These are phyloP conservation scores for Pseudomyrmex gracilis DNA, from an alignment of 1,140 invertebrate species.

Conservation along the genomic window DNA sequence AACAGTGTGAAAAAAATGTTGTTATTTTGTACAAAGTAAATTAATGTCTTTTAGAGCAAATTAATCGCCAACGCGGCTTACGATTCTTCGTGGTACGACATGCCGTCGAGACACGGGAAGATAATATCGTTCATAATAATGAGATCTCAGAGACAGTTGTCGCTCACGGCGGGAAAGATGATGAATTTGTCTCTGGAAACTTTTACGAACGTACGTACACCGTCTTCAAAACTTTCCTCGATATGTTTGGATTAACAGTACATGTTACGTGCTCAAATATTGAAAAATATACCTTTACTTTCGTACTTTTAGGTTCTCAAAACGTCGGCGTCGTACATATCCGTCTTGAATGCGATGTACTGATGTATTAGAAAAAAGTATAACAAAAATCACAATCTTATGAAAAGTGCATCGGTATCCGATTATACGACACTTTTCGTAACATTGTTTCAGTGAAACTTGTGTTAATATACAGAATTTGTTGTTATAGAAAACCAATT, in stretches of 20 bases:
- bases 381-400: neutral
- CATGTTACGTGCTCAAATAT: conserved; percentile 18
- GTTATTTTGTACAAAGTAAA: neutral
- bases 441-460: too few relatives aligned
- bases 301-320: conserved; percentile 46
- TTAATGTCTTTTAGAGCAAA: conserved; percentile 36
- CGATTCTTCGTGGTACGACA: conserved; percentile 47
- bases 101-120: conserved; percentile 39
- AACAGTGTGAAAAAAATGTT: neutral
- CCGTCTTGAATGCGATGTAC: conserved; percentile 58
- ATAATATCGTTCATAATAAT: conserved; percentile 50
- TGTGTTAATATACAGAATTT: too few relatives aligned
- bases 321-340: conserved; percentile 48
- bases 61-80: conserved; percentile 43
- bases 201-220: conserved; percentile 44
- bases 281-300: neutral
- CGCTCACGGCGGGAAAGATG: conserved; percentile 55
- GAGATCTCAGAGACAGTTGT: conserved; percentile 43
- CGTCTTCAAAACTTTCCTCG: neutral
- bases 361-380: neutral
- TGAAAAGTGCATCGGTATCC: too few relatives aligned
- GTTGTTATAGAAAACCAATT: too few relatives aligned
- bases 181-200: conserved; percentile 45
- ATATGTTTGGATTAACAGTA: neutral
- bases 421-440: too few relatives aligned